phyloP scores from a whole-genome alignment of 23 tunicate genomes.

The Corella eumyota region DNA sequence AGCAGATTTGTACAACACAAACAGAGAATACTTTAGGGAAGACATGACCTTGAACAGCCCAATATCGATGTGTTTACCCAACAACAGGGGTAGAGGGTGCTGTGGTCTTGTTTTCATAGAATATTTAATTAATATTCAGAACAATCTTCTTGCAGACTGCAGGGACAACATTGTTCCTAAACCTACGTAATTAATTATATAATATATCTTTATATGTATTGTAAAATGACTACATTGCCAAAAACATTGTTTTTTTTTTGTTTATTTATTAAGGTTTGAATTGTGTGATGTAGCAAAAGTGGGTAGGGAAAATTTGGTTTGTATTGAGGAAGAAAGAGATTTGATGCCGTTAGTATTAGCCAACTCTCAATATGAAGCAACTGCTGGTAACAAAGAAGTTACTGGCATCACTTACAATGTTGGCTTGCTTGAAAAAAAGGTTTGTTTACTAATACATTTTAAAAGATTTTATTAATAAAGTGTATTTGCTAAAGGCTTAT shows the following conservation, averaged over 20 bases:
- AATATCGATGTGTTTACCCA: slow-evolving; percentile 66
- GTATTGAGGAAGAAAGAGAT: slow-evolving; percentile 25
- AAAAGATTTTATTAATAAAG: background rate
- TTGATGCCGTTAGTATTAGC: slow-evolving; percentile 24
- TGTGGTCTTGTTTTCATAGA: slow-evolving; percentile 53
- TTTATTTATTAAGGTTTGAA: slow-evolving; percentile 10
- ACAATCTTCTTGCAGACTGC: slow-evolving; percentile 33
- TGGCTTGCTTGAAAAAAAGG: slow-evolving; percentile 20
- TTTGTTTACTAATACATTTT: slow-evolving; percentile 1
- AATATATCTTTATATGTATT: background rate
- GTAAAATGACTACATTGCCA: background rate
- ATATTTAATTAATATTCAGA: slow-evolving; percentile 45
- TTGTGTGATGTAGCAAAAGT: slow-evolving; percentile 7
- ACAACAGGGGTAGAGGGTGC: slow-evolving; percentile 53
- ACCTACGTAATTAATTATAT: slow-evolving; percentile 14
- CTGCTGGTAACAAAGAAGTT: slow-evolving; percentile 3
- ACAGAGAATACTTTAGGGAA: slow-evolving; percentile 6
- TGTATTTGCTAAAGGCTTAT: no score
- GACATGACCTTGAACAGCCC: slow-evolving; percentile 36
- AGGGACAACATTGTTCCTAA: slow-evolving; percentile 10
- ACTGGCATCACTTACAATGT: slow-evolving; percentile 25
- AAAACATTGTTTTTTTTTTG: background rate
- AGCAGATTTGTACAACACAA: slow-evolving; percentile 6
- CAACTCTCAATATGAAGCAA: slow-evolving; percentile 27
- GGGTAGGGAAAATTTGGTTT: slow-evolving; percentile 16